Conservation (phyloP, 2,888 invertebrate species). For the Melanophora roralis region DNA sequence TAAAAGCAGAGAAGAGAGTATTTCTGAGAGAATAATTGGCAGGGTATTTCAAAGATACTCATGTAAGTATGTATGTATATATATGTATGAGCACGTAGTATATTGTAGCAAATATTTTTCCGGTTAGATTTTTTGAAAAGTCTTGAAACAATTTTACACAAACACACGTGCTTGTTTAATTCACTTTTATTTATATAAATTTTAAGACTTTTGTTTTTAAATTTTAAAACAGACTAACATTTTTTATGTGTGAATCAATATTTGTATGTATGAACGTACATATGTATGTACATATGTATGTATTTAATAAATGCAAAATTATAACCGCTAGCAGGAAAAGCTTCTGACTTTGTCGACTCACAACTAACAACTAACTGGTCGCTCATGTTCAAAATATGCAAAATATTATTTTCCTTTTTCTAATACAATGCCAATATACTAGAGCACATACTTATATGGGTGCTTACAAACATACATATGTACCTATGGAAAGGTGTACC, state of each 20-base stretch:
- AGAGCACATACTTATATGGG: neutral
- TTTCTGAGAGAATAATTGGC: neutral
- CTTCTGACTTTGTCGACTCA: slow-evolving; percentile 27
- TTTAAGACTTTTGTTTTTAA: neutral
- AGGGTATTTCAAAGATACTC: neutral
- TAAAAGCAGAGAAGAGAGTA: neutral
- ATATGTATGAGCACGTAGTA: too few relatives aligned
- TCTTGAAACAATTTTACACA: neutral
- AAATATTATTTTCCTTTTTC: slow-evolving; percentile 8
- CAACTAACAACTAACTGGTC: slow-evolving; percentile 47
- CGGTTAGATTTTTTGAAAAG: neutral
- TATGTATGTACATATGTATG: too few relatives aligned
- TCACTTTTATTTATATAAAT: neutral
- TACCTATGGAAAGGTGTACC: neutral
- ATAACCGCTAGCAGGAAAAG: neutral
- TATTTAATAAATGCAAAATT: too few relatives aligned
- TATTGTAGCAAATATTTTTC: neutral
- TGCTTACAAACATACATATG: neutral
- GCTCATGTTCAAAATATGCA: slow-evolving; percentile 30
- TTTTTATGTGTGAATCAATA: neutral
- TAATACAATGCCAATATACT: slow-evolving; percentile 18
- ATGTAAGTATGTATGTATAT: neutral
- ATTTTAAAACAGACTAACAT: neutral
- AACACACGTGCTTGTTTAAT: slow-evolving; percentile 31
- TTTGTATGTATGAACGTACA: too few relatives aligned